phyloP scores from a whole-genome alignment of 2,888 invertebrate genomes.

The Catocala nupta region DNA sequence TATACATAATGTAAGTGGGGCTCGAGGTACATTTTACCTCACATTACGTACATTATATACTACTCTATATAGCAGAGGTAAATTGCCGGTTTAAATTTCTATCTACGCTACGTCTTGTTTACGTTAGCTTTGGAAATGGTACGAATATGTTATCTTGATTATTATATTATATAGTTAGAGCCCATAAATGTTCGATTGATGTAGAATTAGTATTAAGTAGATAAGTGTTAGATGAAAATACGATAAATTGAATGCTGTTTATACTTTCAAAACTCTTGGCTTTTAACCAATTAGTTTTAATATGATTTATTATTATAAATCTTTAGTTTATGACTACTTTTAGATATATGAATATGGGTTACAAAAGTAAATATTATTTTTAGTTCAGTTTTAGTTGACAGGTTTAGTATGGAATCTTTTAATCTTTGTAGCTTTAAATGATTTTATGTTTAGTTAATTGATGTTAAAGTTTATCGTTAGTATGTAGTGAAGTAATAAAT shows the following conservation, averaged over 20 bases:
- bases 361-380: slow-evolving; percentile 11
- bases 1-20: slow-evolving; percentile 61
- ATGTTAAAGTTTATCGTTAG: slow-evolving; percentile 63
- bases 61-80: slow-evolving; percentile 37
- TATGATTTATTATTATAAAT: slow-evolving; percentile 13
- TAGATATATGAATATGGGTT: slow-evolving; percentile 20
- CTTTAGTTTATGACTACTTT: neutral
- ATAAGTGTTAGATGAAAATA: slow-evolving; percentile 77
- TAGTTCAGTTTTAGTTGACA: slow-evolving; percentile 38
- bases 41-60: slow-evolving; percentile 24
- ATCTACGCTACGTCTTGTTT: slow-evolving; percentile 39
- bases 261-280: slow-evolving; percentile 46
- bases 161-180: slow-evolving; percentile 57
- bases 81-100: slow-evolving; percentile 44
- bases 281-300: slow-evolving; percentile 32
- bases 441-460: slow-evolving; percentile 56
- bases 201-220: slow-evolving; percentile 74
- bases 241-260: slow-evolving; percentile 63
- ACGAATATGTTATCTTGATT: slow-evolving; percentile 55
- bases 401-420: slow-evolving; percentile 42
- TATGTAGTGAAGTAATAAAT: slow-evolving; percentile 80
- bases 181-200: slow-evolving; percentile 75
- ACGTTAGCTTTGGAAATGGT: slow-evolving; percentile 51
- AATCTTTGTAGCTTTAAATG: slow-evolving; percentile 39
- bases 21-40: slow-evolving; percentile 61